Evolutionary conservation across 2,113 vertebrate species (phyloP).

Genomic region (Etia nguti): DNA sequence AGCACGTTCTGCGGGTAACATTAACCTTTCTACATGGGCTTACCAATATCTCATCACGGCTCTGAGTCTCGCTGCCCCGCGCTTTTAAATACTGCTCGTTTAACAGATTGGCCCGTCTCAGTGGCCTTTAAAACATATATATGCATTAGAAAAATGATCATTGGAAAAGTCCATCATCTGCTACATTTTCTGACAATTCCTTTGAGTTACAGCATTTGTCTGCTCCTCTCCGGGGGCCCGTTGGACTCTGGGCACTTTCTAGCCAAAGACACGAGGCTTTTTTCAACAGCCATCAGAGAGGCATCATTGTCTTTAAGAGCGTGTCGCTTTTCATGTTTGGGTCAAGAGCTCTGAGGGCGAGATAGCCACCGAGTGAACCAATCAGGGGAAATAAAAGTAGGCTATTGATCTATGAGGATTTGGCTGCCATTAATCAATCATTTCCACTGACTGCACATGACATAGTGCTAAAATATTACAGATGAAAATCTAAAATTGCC

Average conservation of each 20-base stretch:
- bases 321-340: conserved; percentile 44
- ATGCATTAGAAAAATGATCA: conserved; percentile 69
- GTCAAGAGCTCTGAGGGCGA: conserved; percentile 50
- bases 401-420: conserved; percentile 30
- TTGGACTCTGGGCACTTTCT: conserved; percentile 3
- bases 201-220: conserved; percentile 55
- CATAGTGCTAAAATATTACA: neutral
- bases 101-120: conserved; percentile 46
- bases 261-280: neutral
- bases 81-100: conserved; percentile 53
- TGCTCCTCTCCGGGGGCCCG: conserved; percentile 4
- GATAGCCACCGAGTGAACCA: conserved; percentile 31
- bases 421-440: neutral
- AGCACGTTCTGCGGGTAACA: conserved; percentile 62
- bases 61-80: conserved; percentile 21
- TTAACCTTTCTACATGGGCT: conserved; percentile 72
- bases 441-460: neutral
- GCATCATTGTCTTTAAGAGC: conserved; percentile 44
- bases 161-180: conserved; percentile 67
- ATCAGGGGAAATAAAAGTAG: conserved; percentile 27
- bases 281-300: neutral
- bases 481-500: neutral
- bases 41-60: conserved; percentile 69
- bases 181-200: conserved; percentile 54
- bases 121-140: conserved; percentile 66